phyloP scores from a whole-genome alignment of 2,888 invertebrate species.

The Nebria brevicollis region DNA sequence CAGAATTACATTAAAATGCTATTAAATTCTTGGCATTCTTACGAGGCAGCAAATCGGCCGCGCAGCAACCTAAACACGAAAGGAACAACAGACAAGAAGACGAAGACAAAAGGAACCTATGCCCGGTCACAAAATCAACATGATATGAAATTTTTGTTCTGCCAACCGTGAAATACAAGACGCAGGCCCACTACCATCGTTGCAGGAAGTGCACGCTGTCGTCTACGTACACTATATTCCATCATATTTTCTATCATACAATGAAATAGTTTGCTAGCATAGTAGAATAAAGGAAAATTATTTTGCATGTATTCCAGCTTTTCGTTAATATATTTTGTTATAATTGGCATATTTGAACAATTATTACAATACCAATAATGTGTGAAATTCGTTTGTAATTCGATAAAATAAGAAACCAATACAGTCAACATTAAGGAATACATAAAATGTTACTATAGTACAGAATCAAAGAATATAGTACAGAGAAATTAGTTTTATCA shows the following conservation, averaged over 20 bases:
- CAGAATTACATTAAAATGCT: constrained; percentile 42
- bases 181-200: constrained; percentile 48
- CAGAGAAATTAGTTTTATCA: too few species aligned
- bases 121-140: constrained; percentile 59
- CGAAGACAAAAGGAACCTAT: constrained; percentile 49
- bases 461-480: too few species aligned
- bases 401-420: too few species aligned
- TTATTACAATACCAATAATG: too few species aligned
- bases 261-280: not conserved
- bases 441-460: too few species aligned
- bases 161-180: constrained; percentile 58
- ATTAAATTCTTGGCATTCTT: constrained; percentile 45
- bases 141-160: constrained; percentile 61
- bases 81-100: not conserved
- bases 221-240: constrained; percentile 7
- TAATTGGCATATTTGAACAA: too few species aligned
- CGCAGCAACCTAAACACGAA: not conserved
- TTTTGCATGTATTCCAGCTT: too few species aligned
- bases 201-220: constrained; percentile 31
- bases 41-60: constrained; percentile 30
- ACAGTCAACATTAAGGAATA: too few species aligned
- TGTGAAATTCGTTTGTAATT: too few species aligned
- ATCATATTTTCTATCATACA: not conserved
- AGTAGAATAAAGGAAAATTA: not conserved
- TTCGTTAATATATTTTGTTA: too few species aligned